These are phyloP conservation scores for Umimayanthus kanabou DNA, from an alignment of 92 coral and sea anemone genomes.

Conservation along the genomic window DNA sequence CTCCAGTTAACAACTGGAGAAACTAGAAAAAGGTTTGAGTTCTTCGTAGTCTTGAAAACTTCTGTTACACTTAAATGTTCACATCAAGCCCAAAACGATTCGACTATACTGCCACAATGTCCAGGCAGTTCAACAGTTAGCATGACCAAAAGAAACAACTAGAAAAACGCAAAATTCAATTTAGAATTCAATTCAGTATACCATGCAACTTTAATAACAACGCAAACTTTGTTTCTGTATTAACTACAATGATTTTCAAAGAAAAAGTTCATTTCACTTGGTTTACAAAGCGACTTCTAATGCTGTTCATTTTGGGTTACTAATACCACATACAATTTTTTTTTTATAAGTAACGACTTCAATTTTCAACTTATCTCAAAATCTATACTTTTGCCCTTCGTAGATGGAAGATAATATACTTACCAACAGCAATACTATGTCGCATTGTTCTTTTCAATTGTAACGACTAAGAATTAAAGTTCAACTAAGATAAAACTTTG, in stretches of 20 bases:
- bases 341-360: not conserved
- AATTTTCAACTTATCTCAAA: not conserved
- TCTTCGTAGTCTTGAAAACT: not conserved
- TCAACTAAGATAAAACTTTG: too few species aligned
- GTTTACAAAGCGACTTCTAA: not conserved
- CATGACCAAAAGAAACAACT: not conserved
- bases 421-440: too few species aligned
- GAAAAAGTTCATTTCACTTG: not conserved
- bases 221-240: not conserved
- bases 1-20: not conserved
- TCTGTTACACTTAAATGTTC: not conserved
- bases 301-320: not conserved
- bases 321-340: not conserved
- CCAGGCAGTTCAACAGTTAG: not conserved
- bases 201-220: not conserved
- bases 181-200: not conserved
- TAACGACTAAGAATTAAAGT: too few species aligned
- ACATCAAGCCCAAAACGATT: not conserved
- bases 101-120: not conserved
- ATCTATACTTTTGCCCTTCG: too few species aligned
- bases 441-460: too few species aligned
- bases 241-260: not conserved
- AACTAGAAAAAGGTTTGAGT: not conserved
- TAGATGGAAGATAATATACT: too few species aligned
- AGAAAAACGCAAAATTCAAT: too few species aligned